Conservation (phyloP, 2,888 invertebrate species). For the Cremastobaeus sp. region DNA sequence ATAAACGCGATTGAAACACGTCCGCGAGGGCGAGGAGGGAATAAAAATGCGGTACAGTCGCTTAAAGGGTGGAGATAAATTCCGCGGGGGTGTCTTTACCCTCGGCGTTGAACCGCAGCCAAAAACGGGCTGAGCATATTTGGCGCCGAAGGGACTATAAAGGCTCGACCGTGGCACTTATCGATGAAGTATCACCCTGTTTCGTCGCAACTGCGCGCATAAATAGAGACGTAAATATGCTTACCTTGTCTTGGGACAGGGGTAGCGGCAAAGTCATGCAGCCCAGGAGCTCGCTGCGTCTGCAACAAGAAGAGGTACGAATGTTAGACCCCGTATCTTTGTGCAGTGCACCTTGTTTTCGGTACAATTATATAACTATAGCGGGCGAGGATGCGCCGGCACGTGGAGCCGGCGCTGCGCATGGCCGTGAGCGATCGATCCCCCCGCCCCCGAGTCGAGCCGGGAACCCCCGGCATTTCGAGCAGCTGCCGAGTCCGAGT, state of each 20-base stretch:
- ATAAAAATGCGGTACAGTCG: too few species aligned
- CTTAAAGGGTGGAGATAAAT: background rate
- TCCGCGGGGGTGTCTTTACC: conserved; percentile 3
- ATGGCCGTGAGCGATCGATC: conserved; percentile 74
- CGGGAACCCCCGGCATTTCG: conserved; percentile 8
- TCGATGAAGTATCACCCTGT: conserved; percentile 23
- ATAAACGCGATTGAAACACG: too few species aligned
- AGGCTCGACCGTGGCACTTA: conserved; percentile 14
- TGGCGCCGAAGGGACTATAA: conserved; percentile 38
- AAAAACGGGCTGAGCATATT: conserved; percentile 38
- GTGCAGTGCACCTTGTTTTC: too few species aligned
- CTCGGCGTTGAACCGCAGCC: conserved; percentile 35
- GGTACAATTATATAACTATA: conserved; percentile 38
- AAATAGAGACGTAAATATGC: conserved; percentile 28
- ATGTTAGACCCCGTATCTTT: conserved; percentile 33
- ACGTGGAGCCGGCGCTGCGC: conserved; percentile 74
- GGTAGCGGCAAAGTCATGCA: conserved; percentile 94
- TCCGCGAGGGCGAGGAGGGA: too few species aligned
- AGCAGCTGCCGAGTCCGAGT: conserved; percentile 5
- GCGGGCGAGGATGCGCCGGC: conserved; percentile 58
- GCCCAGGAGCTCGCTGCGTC: conserved; percentile 95
- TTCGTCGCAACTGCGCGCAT: conserved; percentile 28
- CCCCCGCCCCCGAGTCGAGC: conserved; percentile 61
- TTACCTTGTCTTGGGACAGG: conserved; percentile 87
- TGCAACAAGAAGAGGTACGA: conserved; percentile 80